Percentiles rank a stretch among this genome's conserved stretches.
phyloP scores from a whole-genome alignment of 2,797 vertebrate species.

The Hippocampus kuda region DNA sequence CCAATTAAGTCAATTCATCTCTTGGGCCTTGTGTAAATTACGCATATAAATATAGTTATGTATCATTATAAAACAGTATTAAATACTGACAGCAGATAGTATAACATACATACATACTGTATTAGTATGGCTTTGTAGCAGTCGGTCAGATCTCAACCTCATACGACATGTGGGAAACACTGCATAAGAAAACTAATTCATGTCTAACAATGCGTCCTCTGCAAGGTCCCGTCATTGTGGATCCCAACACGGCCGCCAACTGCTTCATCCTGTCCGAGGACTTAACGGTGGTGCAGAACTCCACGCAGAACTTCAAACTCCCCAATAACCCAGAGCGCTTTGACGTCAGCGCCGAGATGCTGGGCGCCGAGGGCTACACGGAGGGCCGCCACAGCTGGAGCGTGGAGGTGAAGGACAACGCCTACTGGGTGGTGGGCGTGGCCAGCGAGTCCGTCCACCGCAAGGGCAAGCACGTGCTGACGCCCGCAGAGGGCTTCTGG shows the following conservation, averaged over 20 bases:
- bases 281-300: constrained; percentile 63
- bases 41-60: no score
- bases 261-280: constrained; percentile 71
- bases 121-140: no score
- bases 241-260: constrained; percentile 71
- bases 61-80: no score
- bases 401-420: constrained; percentile 68
- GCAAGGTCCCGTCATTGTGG: constrained; percentile 64
- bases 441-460: constrained; percentile 67
- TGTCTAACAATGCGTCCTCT: background rate
- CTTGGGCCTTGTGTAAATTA: no score
- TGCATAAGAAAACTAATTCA: background rate
- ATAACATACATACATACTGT: background rate
- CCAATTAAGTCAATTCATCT: no score
- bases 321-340: constrained; percentile 73
- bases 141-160: no score
- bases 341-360: constrained; percentile 67
- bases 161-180: background rate
- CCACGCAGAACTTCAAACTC: constrained; percentile 59
- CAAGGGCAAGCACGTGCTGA: constrained; percentile 71
- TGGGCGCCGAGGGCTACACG: constrained; percentile 59
- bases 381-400: constrained; percentile 69
- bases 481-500: constrained; percentile 73
- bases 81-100: no score
- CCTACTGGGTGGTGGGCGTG: constrained; percentile 72